phyloP scores from a whole-genome alignment of 2,888 invertebrate species.

The Hypercompe scribonia region DNA sequence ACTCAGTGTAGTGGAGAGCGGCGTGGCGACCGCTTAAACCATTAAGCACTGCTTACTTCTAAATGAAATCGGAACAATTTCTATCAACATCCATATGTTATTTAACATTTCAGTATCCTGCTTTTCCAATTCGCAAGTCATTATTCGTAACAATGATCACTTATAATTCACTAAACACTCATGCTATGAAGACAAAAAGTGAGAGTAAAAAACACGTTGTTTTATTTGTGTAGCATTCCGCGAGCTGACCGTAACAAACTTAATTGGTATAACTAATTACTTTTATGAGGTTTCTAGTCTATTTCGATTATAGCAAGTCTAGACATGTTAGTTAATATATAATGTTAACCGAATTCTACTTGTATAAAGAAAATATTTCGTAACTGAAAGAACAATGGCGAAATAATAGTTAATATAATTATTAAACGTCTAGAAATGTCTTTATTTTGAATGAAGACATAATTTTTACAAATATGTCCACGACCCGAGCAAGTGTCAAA shows the following conservation, averaged over 20 bases:
- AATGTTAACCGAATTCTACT: background rate
- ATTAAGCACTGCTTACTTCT: background rate
- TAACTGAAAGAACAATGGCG: background rate
- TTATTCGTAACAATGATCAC: background rate
- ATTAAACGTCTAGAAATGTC: no score
- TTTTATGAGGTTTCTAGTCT: conserved; percentile 5
- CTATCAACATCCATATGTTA: background rate
- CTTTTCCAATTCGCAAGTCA: background rate
- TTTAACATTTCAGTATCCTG: background rate
- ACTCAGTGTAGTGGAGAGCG: no score
- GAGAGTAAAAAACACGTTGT: conserved; percentile 13
- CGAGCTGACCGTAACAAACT: conserved; percentile 4
- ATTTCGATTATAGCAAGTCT: background rate
- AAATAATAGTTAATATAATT: no score
- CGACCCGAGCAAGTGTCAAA: no score
- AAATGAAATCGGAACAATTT: background rate
- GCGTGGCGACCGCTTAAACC: no score
- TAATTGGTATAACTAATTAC: conserved; percentile 1
- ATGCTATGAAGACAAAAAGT: conserved; percentile 10
- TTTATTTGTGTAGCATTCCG: conserved; percentile 8
- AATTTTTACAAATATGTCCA: no score
- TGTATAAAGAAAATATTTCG: background rate
- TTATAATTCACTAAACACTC: background rate
- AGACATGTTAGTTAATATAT: background rate
- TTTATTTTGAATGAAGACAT: no score